Conservation (phyloP, 1,140 invertebrate genomes). For the Hetaerina americana region DNA sequence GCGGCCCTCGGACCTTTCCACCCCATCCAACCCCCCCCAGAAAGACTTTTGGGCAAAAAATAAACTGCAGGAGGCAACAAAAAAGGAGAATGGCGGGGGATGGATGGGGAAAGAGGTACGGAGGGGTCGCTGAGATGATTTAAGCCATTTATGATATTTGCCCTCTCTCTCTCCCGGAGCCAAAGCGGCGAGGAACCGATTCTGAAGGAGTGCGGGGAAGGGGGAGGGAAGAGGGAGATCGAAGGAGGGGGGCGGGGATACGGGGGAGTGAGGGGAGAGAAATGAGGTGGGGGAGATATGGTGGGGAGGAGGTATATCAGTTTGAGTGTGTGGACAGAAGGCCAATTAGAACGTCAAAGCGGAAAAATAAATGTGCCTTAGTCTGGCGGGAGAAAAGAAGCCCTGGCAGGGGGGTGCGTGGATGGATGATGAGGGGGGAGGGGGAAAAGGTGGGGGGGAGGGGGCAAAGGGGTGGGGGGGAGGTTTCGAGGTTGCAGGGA, state of each 20-base stretch:
- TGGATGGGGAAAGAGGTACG: background rate
- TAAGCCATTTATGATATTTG: background rate
- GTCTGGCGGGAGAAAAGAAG: background rate
- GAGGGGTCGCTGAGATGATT: background rate
- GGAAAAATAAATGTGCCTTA: background rate
- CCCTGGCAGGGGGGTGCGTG: background rate
- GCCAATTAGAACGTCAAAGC: background rate
- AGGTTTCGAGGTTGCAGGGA: no score
- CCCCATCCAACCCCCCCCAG: no score
- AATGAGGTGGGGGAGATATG: background rate
- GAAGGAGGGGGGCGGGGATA: no score
- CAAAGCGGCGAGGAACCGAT: no score
- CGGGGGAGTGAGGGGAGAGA: background rate
- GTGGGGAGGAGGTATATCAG: background rate
- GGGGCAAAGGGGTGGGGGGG: background rate
- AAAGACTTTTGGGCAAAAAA: no score
- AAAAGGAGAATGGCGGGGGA: background rate
- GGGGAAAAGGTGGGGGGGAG: background rate
- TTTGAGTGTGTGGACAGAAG: background rate
- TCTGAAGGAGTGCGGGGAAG: no score
- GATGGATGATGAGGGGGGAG: background rate
- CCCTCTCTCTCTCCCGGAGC: no score
- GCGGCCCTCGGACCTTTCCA: no score
- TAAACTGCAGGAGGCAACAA: background rate
- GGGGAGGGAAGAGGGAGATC: no score